Evolutionary conservation across 2,113 vertebrate genomes (phyloP), one percentile per base, ranked within the genome.

Genomic region (Phoxinus phoxinus): DNA sequence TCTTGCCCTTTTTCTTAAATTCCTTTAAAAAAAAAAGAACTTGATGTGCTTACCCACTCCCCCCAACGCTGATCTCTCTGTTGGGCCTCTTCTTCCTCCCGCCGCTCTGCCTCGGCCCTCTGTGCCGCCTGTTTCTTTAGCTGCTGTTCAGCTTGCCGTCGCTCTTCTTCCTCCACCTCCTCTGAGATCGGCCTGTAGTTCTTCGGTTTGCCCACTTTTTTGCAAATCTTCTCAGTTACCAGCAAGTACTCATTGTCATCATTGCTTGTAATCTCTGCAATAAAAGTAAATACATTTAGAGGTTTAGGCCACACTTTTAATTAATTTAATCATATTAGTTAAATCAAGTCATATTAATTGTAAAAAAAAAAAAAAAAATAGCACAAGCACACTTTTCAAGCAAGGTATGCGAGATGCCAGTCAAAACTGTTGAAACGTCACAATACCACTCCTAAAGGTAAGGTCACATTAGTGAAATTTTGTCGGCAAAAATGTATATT

Each of bases 171-270:
- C 67, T 94, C 91, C 87, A 92, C 89, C 91, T 97, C 96, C 86
- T 95, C 95, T 0, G 91, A 88, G 21, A 91, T 94, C 61, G 94
- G 89, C 0, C 95, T 94, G 0, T 97, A 98, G 91, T 96, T 98
- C 51, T 93, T 94, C 83, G 96, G 95, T 81, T 92, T 86, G 5
- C 98, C 97, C 1, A 98, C 90, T 6, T 86, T 90, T 82, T 94
- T 92, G 13, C 91, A 92, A 17, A 99, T 94, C 87, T 94, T 92
- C 86, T 96, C 93, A 88, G 95, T 85, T 27, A 95, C 90, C 78
- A 94, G 71, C 65, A 89, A 91, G 87, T 95, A 94, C 83, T 96
- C 93, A 11, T 86, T 78, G 37, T 96, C 95, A 76, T 95, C 93
- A 1, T 90, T 90, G 87, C 92, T 94, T 46, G 92, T 92, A 88